Evolutionary conservation across 2,113 vertebrate genomes (phyloP).

Genomic region (Zosterops lateralis): DNA sequence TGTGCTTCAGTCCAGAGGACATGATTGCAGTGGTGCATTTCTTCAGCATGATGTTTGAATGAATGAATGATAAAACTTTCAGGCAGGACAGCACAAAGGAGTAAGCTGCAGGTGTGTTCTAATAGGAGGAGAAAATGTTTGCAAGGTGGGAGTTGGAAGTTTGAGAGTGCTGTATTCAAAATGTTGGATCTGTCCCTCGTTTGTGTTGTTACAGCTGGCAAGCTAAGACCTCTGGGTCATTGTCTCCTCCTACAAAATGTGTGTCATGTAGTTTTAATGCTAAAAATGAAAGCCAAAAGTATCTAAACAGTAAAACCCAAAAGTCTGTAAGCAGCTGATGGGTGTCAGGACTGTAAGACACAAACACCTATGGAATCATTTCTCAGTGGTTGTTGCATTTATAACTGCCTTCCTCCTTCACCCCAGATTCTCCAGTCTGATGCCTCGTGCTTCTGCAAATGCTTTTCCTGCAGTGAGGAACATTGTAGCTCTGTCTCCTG

Average conservation of each 20-base stretch:
- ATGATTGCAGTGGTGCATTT: background rate
- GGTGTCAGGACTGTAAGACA: background rate
- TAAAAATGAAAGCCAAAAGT: background rate
- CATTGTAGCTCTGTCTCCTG: background rate
- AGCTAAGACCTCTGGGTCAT: background rate
- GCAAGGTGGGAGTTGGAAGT: background rate
- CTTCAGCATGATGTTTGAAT: background rate
- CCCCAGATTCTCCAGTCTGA: background rate
- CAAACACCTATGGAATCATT: background rate
- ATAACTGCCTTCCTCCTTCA: background rate
- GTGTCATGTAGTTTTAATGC: background rate
- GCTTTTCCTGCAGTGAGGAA: background rate
- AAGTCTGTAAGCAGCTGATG: background rate
- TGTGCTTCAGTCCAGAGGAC: background rate
- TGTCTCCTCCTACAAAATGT: background rate
- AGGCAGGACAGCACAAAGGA: background rate
- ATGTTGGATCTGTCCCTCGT: background rate
- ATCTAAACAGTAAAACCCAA: background rate
- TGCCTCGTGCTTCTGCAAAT: background rate
- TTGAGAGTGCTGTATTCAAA: background rate
- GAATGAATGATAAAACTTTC: background rate
- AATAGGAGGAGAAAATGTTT: background rate
- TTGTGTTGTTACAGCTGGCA: background rate
- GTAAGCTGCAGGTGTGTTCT: background rate
- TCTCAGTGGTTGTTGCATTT: background rate